These are phyloP conservation scores for Eupithecia exiguata DNA, from an alignment of 2,888 invertebrate genomes.

Conservation along the genomic window DNA sequence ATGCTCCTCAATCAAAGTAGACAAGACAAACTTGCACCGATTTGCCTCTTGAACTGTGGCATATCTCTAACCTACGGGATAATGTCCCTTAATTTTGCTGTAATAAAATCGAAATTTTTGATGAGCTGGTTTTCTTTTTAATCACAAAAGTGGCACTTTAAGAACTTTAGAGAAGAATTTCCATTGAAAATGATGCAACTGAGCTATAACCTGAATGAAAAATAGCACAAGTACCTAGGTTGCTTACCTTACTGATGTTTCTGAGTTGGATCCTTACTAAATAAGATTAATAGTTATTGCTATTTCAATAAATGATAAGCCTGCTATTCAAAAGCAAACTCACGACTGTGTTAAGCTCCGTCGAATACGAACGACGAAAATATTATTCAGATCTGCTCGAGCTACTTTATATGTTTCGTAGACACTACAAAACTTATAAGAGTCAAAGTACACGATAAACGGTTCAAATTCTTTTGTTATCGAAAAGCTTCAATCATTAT, in stretches of 20 bases:
- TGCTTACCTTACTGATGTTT: not conserved
- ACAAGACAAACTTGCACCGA: too few species aligned
- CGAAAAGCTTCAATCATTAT: not conserved
- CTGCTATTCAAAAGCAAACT: not conserved
- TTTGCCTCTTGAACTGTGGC: not conserved
- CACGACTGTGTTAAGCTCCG: not conserved
- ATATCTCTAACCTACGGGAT: not conserved
- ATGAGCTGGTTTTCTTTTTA: not conserved
- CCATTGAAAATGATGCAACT: not conserved
- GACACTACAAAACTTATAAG: not conserved
- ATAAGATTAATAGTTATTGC: not conserved
- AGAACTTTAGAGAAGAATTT: not conserved
- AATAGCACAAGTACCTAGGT: not conserved
- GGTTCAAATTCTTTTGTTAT: not conserved
- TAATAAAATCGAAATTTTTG: not conserved
- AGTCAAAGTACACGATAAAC: not conserved
- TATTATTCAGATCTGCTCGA: not conserved
- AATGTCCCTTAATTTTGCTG: not conserved
- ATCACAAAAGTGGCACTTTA: not conserved
- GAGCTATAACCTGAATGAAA: not conserved
- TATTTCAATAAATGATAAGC: not conserved
- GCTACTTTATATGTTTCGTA: not conserved
- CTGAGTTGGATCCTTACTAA: not conserved
- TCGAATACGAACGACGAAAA: not conserved
- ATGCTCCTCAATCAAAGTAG: not conserved